These are phyloP conservation scores for Altica lythri DNA, from an alignment of 2,888 invertebrate genomes.

Conservation along the genomic window DNA sequence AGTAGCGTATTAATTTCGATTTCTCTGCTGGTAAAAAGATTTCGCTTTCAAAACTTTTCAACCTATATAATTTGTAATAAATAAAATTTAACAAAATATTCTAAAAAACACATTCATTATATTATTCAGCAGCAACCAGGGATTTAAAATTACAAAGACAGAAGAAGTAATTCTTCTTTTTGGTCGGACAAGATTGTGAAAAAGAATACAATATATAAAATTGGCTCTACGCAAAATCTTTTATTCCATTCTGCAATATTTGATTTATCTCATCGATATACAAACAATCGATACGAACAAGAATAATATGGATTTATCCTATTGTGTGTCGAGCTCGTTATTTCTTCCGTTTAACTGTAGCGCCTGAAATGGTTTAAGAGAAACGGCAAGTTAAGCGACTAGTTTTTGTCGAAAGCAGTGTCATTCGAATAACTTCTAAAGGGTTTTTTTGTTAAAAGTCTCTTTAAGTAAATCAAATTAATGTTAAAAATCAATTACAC, in stretches of 20 bases:
- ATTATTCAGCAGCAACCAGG: too few species aligned
- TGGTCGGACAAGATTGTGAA: constrained; percentile 22
- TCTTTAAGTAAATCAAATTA: too few species aligned
- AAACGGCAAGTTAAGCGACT: constrained; percentile 50
- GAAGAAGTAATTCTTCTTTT: constrained; percentile 26
- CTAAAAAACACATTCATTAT: too few species aligned
- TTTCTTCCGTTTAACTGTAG: constrained; percentile 54
- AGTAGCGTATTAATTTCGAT: too few species aligned
- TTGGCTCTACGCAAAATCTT: constrained; percentile 27
- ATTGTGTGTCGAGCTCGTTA: constrained; percentile 47
- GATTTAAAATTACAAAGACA: too few species aligned
- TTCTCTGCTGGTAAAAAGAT: too few species aligned
- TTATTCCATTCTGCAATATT: constrained; percentile 31
- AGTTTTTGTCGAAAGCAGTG: constrained; percentile 46
- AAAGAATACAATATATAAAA: constrained; percentile 30
- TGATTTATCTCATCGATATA: constrained; percentile 36
- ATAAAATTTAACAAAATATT: too few species aligned
- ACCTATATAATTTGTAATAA: too few species aligned
- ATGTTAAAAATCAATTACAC: too few species aligned
- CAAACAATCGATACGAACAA: constrained; percentile 42
- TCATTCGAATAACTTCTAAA: constrained; percentile 17
- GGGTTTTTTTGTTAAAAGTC: too few species aligned
- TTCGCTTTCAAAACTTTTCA: too few species aligned
- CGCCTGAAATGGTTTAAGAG: constrained; percentile 53
- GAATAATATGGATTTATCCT: constrained; percentile 45